Evolutionary conservation across 2,113 vertebrate genomes (phyloP).

Genomic region (Seriola aureovittata): DNA sequence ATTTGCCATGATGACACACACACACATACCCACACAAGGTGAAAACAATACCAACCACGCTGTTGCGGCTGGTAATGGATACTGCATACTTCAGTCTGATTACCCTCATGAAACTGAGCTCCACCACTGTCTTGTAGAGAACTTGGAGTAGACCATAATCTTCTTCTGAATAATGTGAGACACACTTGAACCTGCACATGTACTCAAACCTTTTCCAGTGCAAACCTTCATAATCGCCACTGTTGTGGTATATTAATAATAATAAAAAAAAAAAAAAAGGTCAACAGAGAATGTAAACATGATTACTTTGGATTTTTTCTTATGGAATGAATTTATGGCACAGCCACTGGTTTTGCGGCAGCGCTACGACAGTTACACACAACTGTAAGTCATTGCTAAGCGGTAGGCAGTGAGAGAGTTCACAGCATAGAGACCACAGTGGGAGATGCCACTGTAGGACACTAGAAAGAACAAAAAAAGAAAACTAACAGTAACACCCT

Average conservation of each 20-base stretch:
- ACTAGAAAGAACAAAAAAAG: slow-evolving; percentile 4
- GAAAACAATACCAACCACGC: no score
- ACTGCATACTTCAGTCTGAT: neutral
- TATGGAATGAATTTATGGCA: neutral
- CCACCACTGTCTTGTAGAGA: no score
- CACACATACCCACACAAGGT: no score
- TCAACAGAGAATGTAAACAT: slow-evolving; percentile 30
- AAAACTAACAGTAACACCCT: slow-evolving; percentile 56
- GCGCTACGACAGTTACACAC: slow-evolving; percentile 11
- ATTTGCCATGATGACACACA: no score
- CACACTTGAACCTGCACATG: neutral
- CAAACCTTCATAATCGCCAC: neutral
- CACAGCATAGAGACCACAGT: slow-evolving; percentile 35
- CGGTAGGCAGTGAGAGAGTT: slow-evolving; percentile 66
- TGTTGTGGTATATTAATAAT: no score
- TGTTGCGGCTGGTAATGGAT: neutral
- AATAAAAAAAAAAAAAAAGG: neutral
- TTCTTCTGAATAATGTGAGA: neutral
- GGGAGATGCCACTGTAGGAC: slow-evolving; percentile 27
- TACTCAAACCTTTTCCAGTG: neutral
- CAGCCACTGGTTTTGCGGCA: slow-evolving; percentile 8
- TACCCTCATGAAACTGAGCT: neutral
- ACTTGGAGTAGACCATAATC: neutral
- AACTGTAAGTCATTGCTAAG: slow-evolving; percentile 31
- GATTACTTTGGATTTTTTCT: slow-evolving; percentile 54